Percentiles rank a stretch among this genome's conserved stretches.
Conservation (phyloP, 2,797 vertebrate genomes). For the Semaprochilodus insignis region DNA sequence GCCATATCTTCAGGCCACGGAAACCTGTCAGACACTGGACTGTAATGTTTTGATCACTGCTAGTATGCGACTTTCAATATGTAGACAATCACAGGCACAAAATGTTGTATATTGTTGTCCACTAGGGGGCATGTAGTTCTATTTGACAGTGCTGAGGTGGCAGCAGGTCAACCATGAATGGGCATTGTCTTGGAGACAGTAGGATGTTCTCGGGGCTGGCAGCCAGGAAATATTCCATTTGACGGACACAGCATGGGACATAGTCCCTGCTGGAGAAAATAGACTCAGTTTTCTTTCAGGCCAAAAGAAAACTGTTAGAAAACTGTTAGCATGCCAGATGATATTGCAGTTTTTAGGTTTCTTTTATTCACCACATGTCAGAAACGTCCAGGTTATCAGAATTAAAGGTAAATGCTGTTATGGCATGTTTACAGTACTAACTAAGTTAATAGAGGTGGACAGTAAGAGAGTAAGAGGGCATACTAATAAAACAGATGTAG, state of each 20-base stretch:
- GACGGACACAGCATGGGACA: slow-evolving; percentile 17
- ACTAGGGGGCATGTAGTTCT: slow-evolving; percentile 41
- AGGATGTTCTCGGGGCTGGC: slow-evolving; percentile 26
- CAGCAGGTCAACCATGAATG: slow-evolving; percentile 30
- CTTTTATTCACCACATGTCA: too few relatives aligned
- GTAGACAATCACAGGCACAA: background rate
- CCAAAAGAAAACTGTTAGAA: background rate
- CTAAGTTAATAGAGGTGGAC: too few relatives aligned
- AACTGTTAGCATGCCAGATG: background rate
- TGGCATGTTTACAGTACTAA: too few relatives aligned
- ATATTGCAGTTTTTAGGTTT: background rate
- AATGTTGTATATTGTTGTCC: background rate
- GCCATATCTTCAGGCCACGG: background rate
- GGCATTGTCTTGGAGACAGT: slow-evolving; percentile 1
- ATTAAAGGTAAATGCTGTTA: background rate
- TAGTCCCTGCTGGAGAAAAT: slow-evolving; percentile 27
- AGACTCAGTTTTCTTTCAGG: background rate
- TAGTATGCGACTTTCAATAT: background rate
- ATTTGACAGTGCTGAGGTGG: slow-evolving; percentile 6
- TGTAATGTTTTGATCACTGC: background rate
- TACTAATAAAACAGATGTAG: too few relatives aligned
- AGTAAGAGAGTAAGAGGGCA: too few relatives aligned
- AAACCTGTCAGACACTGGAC: background rate
- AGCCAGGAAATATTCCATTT: slow-evolving; percentile 23
- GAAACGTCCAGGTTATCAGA: background rate